Base-by-base conservation (phyloP, 2,113 vertebrate genomes). In the Pedionomus torquatus region DNA sequence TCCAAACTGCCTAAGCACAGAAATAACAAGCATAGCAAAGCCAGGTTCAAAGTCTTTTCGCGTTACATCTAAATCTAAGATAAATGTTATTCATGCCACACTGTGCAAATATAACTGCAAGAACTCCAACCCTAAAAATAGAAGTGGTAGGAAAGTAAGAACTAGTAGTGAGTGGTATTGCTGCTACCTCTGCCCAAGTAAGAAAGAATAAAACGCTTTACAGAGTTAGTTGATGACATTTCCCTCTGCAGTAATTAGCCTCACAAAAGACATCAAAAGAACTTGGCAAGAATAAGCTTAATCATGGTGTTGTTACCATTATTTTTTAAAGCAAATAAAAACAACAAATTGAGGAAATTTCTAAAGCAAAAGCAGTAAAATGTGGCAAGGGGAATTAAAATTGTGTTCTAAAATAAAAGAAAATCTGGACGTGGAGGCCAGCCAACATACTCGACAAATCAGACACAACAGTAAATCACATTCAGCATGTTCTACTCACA, bases 21-120 rank as follows among this genome's bases (percentile, higher is more conserved):
- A 96, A 96, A 97, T 82, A 97, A 93, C 84, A 95, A 89, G 87
- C 87, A 94, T 63, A 93, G 93, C 83, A 93, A 83, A 82, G 75
- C 46, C 90, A 95, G 85, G 71, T 89, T 97, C 81, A 90, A 91
- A 93, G 84, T 43, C 21, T 82, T 94, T 94, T 89, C 48, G 90
- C 89, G 90, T 94, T 89, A 89, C 48, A 68, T 90, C 66, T 79
- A 89, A 94, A 90, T 75, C 54, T 88, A 96, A 95, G 51, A 83
- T 69, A 89, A 94, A 95, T 63, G 85, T 82, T 94, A 96, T 92
- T 96, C 83, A 65, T 95, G 68, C 80, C 89, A 83, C 55, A 60
- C 52, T 57, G 64, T 85, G 66, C 64, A 96, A 90, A 93, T 82
- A 68, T 43, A 94, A 86, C 71, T 95, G 64, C 71, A 92, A 87